A percentile compares a stretch with the other conserved stretches of the same genome.
Conservation (phyloP, 37 sponge, comb jelly and placozoan genomes). For the Aphrocallistes beatrix region DNA sequence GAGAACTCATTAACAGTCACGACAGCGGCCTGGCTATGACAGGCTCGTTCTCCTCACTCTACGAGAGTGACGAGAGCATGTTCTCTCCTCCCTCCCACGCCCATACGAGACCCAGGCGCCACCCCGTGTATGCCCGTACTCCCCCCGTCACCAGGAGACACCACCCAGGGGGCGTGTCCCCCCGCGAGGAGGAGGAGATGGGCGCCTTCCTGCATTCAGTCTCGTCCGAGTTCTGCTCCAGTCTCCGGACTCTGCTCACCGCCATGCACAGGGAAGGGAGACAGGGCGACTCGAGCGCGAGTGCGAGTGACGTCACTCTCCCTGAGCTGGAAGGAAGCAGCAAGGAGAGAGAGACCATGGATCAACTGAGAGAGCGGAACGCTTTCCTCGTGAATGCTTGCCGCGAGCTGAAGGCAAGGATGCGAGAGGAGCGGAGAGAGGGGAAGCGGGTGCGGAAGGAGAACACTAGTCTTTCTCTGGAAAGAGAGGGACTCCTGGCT, state of each 20-base stretch:
- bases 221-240: background rate
- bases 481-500: background rate
- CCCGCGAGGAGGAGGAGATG: background rate
- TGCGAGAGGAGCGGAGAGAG: conserved; percentile 7
- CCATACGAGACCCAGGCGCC: too few relatives aligned
- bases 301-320: background rate
- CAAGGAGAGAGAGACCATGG: background rate
- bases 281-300: background rate
- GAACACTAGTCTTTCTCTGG: background rate
- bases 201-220: background rate
- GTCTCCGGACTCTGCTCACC: background rate
- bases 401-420: background rate
- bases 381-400: background rate
- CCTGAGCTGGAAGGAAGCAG: background rate
- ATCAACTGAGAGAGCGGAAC: background rate
- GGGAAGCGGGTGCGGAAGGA: background rate
- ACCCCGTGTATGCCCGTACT: too few relatives aligned
- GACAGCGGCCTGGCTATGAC: background rate
- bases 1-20: background rate
- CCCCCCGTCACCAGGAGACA: too few relatives aligned
- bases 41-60: background rate
- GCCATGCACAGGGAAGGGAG: background rate
- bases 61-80: background rate
- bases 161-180: too few relatives aligned
- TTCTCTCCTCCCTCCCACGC: background rate